These are phyloP conservation scores for Etia nguti DNA, from an alignment of 2,113 vertebrate species.

Conservation along the genomic window DNA sequence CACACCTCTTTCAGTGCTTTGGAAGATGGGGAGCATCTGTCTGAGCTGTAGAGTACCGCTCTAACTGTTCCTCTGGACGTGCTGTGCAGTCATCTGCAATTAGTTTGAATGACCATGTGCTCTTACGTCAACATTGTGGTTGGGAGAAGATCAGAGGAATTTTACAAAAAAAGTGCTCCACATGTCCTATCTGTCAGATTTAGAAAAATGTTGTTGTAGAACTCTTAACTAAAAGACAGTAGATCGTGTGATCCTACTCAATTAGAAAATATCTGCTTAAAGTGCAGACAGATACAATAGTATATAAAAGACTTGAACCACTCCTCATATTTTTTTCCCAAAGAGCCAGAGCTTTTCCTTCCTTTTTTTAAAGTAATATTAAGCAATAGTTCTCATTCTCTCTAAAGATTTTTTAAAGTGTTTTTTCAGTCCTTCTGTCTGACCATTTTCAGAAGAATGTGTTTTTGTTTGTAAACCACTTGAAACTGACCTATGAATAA, in stretches of 20 bases:
- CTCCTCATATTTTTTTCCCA: background rate
- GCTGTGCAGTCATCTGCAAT: slow-evolving; percentile 48
- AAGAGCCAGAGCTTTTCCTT: background rate
- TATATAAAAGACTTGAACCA: background rate
- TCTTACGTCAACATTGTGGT: slow-evolving; percentile 42
- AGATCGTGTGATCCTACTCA: slow-evolving; percentile 25
- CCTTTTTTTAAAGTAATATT: background rate
- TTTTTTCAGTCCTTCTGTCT: background rate
- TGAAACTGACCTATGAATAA: background rate
- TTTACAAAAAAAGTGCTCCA: background rate
- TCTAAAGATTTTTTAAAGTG: background rate
- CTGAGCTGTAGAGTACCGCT: slow-evolving; percentile 1
- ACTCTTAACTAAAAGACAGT: background rate
- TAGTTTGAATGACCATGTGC: slow-evolving; percentile 42
- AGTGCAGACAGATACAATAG: background rate
- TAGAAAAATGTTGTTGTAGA: slow-evolving; percentile 16
- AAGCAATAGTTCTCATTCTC: background rate
- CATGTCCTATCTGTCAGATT: background rate
- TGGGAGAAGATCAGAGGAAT: slow-evolving; percentile 43
- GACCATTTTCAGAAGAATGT: background rate
- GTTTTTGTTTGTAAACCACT: background rate
- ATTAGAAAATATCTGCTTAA: slow-evolving; percentile 30
- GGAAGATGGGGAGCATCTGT: slow-evolving; percentile 58
- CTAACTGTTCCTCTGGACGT: slow-evolving; percentile 20
- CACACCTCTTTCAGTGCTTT: slow-evolving; percentile 17